phyloP scores from a whole-genome alignment of 53 echinoderm and acorn worm genomes.

The Astropecten irregularis region DNA sequence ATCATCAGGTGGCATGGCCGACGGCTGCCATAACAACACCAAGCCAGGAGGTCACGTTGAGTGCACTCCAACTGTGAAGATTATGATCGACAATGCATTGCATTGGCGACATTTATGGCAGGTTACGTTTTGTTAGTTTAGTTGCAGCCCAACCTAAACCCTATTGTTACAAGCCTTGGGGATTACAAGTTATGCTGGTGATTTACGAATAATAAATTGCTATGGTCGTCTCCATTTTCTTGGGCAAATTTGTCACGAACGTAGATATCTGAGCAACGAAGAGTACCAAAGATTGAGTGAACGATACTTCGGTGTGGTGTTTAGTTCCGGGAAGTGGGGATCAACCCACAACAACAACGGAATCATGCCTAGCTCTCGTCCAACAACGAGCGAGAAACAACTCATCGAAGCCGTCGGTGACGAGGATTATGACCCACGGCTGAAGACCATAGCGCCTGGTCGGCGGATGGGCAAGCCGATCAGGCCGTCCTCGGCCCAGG shows the following conservation, averaged over 20 bases:
- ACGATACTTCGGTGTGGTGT: slow-evolving; percentile 27
- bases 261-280: slow-evolving; percentile 11
- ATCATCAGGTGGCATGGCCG: slow-evolving; percentile 40
- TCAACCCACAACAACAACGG: too few species aligned
- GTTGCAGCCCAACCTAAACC: neutral
- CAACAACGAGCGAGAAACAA: slow-evolving; percentile 14
- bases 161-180: neutral
- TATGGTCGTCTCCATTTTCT: neutral
- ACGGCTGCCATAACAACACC: slow-evolving; percentile 70
- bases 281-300: slow-evolving; percentile 15
- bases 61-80: neutral
- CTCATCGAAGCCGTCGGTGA: slow-evolving; percentile 27
- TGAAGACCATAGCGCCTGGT: slow-evolving; percentile 67
- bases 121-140: neutral
- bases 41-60: slow-evolving; percentile 51
- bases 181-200: neutral
- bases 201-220: slow-evolving; percentile 1
- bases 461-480: slow-evolving; percentile 81
- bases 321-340: slow-evolving; percentile 31
- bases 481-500: slow-evolving; percentile 86
- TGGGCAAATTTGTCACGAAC: neutral
- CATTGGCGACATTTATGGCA: neutral
- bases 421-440: slow-evolving; percentile 20
- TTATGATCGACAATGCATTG: neutral
- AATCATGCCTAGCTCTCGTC: slow-evolving; percentile 27